Conservation (phyloP, 2,113 vertebrate species). For the Otus sunia region DNA sequence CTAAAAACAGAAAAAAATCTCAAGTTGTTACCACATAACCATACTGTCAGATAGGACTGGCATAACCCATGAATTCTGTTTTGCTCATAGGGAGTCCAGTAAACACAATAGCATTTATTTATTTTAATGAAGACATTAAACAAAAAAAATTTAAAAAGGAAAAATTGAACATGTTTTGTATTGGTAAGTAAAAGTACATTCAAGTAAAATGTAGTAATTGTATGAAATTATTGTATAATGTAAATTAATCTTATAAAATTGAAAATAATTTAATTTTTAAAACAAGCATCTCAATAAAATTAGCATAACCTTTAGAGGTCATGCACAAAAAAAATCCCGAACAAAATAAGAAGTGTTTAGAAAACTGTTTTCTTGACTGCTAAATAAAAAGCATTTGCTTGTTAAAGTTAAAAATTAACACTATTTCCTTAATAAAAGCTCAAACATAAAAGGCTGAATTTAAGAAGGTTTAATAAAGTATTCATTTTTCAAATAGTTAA, state of each 20-base stretch:
- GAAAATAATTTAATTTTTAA: neutral
- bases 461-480: neutral
- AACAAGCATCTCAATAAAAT: neutral
- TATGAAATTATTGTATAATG: too few species aligned
- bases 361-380: neutral
- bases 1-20: neutral
- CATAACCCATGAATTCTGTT: neutral
- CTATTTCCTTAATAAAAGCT: neutral
- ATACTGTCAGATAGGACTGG: neutral
- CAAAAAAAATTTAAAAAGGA: neutral
- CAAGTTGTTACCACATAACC: neutral
- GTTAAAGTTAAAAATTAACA: neutral
- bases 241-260: neutral
- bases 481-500: neutral
- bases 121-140: neutral
- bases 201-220: neutral
- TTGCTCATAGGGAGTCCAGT: neutral
- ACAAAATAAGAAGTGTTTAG: neutral
- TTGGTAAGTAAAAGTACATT: neutral
- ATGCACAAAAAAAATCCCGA: accelerated
- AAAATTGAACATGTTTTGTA: neutral
- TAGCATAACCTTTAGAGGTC: neutral
- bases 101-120: neutral
- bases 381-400: neutral
- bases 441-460: neutral